Base-by-base conservation (phyloP, 30 jellyfish, hydroid and myxozoan genomes). In the Chrysaora quinquecirrha region DNA sequence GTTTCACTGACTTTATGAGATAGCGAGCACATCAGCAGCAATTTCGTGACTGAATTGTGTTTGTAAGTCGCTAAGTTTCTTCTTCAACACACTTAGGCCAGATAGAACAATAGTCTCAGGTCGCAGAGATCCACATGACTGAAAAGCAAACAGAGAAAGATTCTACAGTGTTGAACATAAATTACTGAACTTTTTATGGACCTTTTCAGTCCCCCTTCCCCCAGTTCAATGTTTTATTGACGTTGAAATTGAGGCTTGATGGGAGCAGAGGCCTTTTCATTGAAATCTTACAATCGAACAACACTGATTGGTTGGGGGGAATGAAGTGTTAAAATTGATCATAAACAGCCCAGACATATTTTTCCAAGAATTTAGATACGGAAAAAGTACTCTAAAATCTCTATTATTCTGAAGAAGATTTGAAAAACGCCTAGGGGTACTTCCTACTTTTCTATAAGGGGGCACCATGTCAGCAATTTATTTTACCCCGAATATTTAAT, bases 11-110 rank as follows among this genome's bases (percentile, higher is more conserved):
- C 54, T 3, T 38, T 27, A 84, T 28, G 90, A 72, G 50, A 90
- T 90, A n/a, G 98, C 98, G 9, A 91, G 82, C 18, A 84, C 98
- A 68, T 93, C 98, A 9, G 96, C 97, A n/a, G 98, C 98, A 20
- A 93, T 93, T 80, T 93, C 98, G 34, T 93, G 95, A 69, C 98
- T 93, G 88, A 84, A 94, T 68, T 93, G 97, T 7, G 98, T 86
- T 48, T 88, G 96, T 49, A 93, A 66, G 58, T 93, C 98, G 32
- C 96, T 83, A 20, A 93, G 86, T 68, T 93, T 93, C 74, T 77
- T 86, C 77, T 93, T 93, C 81, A 93, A 76, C 30, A 85, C 96
- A 71, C 89, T 63, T 14, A 93, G 79, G 14, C 98, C 98, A 0
- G 95, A 47, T 25, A 93, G 71, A 23, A 93, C 94, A 50, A 93